Base-by-base conservation (phyloP, 2,888 invertebrate genomes). In the Ephialtes manifestator region DNA sequence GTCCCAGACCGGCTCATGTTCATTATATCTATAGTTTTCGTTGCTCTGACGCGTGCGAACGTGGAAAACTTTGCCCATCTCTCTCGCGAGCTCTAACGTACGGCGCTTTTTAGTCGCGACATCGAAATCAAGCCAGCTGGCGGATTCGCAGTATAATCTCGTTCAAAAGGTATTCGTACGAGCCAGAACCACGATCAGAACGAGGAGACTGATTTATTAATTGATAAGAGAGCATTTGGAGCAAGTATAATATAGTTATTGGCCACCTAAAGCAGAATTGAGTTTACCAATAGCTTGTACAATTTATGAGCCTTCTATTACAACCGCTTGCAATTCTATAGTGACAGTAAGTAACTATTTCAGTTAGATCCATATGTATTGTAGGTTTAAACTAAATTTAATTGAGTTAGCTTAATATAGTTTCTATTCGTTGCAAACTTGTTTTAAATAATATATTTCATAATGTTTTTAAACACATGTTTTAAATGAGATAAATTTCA, bases 91-190 rank as follows among this genome's bases (percentile, higher is more conserved):
- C 46, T 60, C 39, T 31, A 18, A 8, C n/a, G 35, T 65, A 24
- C 48, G n/a, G n/a, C 20, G n/a, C 7, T 11, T 63, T 20, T 72
- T 53, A 13, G 28, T 71, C 48, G 67, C 46, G 35, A 58, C 35
- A n/a, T 46, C 46, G 67, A 67, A 67, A 67, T 74, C 24, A 63
- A 75, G 80, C 80, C 83, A 80, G 75, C 80, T 83, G 83, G 80
- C 83, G 43, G 20, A 55, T 80, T 70, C 60, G 15, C 39, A 7
- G 24, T 20, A 48, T 48, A n/a, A 46, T 70, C 53, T n/a, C 48
- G 46, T 55, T 83, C n/a, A 75, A 75, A 74, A 31, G 68, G 18
- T 11, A 43, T 35, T 60, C 65, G 31, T n/a, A 18, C 63, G 65
- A 46, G 65, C 39, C 39, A 43, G 39, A 11, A 39, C 13, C 43